Evolutionary conservation across 2,888 invertebrate genomes (phyloP), one percentile per base, ranked within the genome.

Genomic region (Chalcis sispes): DNA sequence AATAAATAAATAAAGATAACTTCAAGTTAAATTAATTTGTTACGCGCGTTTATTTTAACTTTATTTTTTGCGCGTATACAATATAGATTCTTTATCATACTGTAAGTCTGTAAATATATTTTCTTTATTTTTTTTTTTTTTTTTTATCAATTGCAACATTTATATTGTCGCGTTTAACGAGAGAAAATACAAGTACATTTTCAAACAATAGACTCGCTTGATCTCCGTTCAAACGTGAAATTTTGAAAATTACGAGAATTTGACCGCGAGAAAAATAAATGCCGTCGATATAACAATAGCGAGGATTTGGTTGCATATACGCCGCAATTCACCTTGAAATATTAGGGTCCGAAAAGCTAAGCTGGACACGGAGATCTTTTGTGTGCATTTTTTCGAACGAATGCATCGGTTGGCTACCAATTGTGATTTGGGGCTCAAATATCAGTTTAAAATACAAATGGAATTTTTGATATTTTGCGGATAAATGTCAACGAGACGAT

Each of bases 241-340:
- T 54, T 56, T 56, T 54, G 66, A 40, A 67, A 67, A 67, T 67
- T 67, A 56, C 66, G 13, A 50, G 32, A 15, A 50, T 50, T 15
- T 15, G 48, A 40, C 20, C 42, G n/a, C n/a, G 42, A 23, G 18
- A 27, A 29, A 67, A 56, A 67, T 67, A 42, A 56, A 67, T 67
- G 54, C 25, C 56, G 1, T 18, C 27, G 23, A 42, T 40, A 15
- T 27, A 56, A 67, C 42, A 67, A 67, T 67, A 13, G 42, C 42
- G 27, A 50, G 64, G 56, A 67, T 67, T 56, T 56, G 54, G 66
- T 67, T 67, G 66, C 66, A 40, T 46, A 56, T n/a, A n/a, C n/a
- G n/a, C n/a, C n/a, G 66, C 27, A 40, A 67, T 67, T 67, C 27
- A 27, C 54, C 27, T 23, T 67, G 66, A 67, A 67, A 54, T 67